Evolutionary conservation across 2,797 vertebrate species (phyloP).

Genomic region (Natrix natrix): DNA sequence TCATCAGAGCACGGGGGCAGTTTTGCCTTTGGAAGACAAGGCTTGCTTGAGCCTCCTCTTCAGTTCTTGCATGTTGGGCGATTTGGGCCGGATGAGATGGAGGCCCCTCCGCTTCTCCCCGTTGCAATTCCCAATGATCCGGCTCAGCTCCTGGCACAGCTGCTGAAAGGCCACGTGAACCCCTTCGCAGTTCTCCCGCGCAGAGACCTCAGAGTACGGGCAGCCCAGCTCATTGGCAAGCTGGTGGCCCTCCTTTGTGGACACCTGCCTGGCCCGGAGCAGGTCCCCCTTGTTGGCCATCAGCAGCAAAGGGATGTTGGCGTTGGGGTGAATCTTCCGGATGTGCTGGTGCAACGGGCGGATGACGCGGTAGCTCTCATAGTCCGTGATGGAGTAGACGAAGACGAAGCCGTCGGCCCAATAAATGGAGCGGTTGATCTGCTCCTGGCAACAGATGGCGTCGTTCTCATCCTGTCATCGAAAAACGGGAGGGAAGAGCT

Average conservation of each 20-base stretch:
- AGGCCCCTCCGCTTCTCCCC: conserved; percentile 89
- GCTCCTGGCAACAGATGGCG: conserved; percentile 87
- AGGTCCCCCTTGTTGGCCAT: conserved; percentile 93
- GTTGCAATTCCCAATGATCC: conserved; percentile 80
- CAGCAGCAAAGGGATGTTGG: conserved; percentile 88
- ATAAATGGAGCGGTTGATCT: conserved; percentile 89
- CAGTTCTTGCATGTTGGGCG: conserved; percentile 94
- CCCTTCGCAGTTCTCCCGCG: conserved; percentile 86
- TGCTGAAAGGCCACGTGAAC: conserved; percentile 86
- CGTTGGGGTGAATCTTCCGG: conserved; percentile 86
- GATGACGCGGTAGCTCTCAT: conserved; percentile 84
- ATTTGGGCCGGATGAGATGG: conserved; percentile 87
- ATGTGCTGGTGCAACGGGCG: conserved; percentile 89
- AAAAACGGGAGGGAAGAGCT: conserved; percentile 16
- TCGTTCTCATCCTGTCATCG: conserved; percentile 81
- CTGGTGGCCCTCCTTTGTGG: conserved; percentile 82
- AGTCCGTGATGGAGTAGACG: conserved; percentile 91
- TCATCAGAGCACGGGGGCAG: conserved; percentile 75
- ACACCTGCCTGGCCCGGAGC: conserved; percentile 86
- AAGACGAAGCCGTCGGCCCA: conserved; percentile 93
- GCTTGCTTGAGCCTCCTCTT: conserved; percentile 92
- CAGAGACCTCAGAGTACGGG: conserved; percentile 87
- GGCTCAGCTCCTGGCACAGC: conserved; percentile 87
- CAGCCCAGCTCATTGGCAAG: conserved; percentile 81
- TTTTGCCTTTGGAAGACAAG: conserved; percentile 88